Evolutionary conservation across 2,888 invertebrate genomes (phyloP), one percentile per base, ranked within the genome.

Genomic region (Ischnura elegans): DNA sequence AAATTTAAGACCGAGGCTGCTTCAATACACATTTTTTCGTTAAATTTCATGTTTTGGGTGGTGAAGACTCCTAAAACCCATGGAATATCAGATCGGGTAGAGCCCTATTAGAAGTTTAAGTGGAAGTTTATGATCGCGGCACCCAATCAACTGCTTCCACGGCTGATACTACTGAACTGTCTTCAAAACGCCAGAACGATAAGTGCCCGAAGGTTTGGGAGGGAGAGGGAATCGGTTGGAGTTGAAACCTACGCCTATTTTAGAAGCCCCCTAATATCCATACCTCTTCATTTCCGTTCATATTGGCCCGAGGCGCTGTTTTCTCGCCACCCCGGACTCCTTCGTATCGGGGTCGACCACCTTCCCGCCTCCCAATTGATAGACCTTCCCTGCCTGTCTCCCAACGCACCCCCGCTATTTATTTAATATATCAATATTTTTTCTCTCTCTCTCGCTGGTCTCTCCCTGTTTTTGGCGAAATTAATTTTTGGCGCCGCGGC

Each of bases 401-500:
- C 25, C n/a, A 19, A 43, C 90, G 25, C 61, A 42, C 43, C 36
- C 43, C 61, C 61, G 61, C 90, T 90, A 90, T 90, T 90, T 90
- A 90, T 90, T 90, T 90, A 90, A 90, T 90, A 90, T 43, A 90
- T 90, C 90, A 45, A 66, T 55, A 87, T 90, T 90, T 90, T 76
- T 90, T 90, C 66, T n/a, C 42, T 43, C 66, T 51, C 13, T 66
- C 61, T 90, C 90, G 61, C 61, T 66, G 43, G 19, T 66, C 61
- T 90, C 90, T 90, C 61, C 90, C 61, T 90, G 90, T 90, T 90
- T 87, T 90, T 90, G 90, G 61, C 90, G 90, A 90, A 90, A 90
- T 90, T 90, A 90, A 90, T 90, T 90, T 90, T 90, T 90, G 90
- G 90, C 90, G 90, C 90, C 90, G n/a, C n/a, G 61, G 90, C 42